Base-by-base conservation (phyloP, 2,797 vertebrate species). In the Trematomus bernacchii region DNA sequence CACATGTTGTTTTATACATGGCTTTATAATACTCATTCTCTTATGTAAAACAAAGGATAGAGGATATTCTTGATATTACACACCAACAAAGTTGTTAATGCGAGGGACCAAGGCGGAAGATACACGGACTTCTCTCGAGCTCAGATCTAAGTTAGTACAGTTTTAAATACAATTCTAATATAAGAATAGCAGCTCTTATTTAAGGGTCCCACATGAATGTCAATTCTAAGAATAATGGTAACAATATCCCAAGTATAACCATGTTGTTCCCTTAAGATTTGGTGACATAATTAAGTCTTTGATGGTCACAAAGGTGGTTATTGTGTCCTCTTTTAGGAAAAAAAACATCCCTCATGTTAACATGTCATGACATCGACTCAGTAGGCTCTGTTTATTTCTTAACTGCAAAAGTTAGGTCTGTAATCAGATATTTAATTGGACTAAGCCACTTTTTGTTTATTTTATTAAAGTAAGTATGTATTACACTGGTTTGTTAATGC, bases 161-260 rank as follows among this genome's bases (percentile, higher is more conserved):
- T 40, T 66, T 73, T 50, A 79, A 66, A 82, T 74, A 58, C 66
- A 74, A 66, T 64, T 21, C 11, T n/a, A 27, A 43, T 27, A 18
- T 37, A 57, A 65, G 21, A 81, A 73, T 55, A 60, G 60, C 30
- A 50, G 57, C 58, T 48, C 64, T 21, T 55, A 37, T 54, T 27
- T 43, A 18, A 59, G 23, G 9, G 21, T 80, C 40, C 21, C 59
- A 52, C 37, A 37, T 78, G 50, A 44, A 37, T 51, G 62, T 54
- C 52, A 3, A 52, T 78, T 71, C 10, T 47, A 55, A 4, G 5
- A 65, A 48, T 33, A 52, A 59, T 73, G 46, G 40, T 76, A 50
- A 60, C 15, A 33, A 15, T 71, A 62, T 54, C 59, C 23, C 23
- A 66, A 78, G 30, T 73, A 73, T 76, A 67, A 43, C 44, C n/a